Conservation (phyloP, 2,888 invertebrate genomes). For the Baccha elongata region DNA sequence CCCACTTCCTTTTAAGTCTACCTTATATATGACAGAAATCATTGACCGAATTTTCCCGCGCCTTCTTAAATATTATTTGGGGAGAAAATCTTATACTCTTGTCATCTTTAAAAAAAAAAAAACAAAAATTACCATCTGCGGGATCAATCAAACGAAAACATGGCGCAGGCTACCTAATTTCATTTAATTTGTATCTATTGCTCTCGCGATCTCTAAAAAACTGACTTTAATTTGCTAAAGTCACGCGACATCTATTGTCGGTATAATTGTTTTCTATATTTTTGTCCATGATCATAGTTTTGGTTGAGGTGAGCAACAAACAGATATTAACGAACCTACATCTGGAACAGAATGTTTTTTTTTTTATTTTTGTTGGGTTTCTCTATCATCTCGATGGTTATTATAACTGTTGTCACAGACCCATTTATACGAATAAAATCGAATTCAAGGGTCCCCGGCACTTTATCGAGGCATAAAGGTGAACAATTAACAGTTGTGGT, state of each 20-base stretch:
- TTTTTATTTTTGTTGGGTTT: constrained; percentile 2
- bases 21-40: constrained; percentile 16
- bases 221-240: constrained; percentile 64
- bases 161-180: constrained; percentile 73
- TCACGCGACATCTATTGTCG: constrained; percentile 71
- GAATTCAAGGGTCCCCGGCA: constrained; percentile 6
- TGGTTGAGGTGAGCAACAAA: constrained; percentile 29
- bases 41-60: constrained; percentile 68
- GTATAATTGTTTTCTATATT: constrained; percentile 60
- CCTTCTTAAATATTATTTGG: constrained; percentile 39
- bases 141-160: constrained; percentile 79
- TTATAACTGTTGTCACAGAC: constrained; percentile 70
- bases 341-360: constrained; percentile 9
- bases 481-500: constrained; percentile 76
- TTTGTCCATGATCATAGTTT: constrained; percentile 64
- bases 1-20: constrained; percentile 61
- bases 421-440: constrained; percentile 45
- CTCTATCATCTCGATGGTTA: constrained; percentile 15
- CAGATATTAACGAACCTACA: constrained; percentile 14
- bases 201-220: constrained; percentile 65
- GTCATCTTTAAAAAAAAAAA: constrained; percentile 27
- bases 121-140: constrained; percentile 78
- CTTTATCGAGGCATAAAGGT: constrained; percentile 71
- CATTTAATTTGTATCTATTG: constrained; percentile 69
- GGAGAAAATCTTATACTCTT: constrained; percentile 51